These are phyloP conservation scores for Typhlichthys eigenmanni DNA, from an alignment of 2,797 vertebrate species.

Conservation along the genomic window DNA sequence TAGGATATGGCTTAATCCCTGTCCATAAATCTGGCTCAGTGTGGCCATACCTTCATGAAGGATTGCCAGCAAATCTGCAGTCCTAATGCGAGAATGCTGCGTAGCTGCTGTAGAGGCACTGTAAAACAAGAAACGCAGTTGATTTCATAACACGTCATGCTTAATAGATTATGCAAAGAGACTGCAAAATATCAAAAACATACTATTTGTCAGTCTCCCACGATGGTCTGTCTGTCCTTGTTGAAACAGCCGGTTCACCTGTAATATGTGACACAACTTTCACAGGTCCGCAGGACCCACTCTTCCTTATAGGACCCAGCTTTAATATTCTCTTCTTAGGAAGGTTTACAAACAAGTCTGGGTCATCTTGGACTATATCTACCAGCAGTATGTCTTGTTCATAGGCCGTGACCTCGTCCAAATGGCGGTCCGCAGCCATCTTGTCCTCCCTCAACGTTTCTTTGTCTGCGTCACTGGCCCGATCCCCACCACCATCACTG, in stretches of 20 bases:
- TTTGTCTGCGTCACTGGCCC: constrained; percentile 28
- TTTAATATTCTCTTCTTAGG: constrained; percentile 51
- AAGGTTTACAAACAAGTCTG: constrained; percentile 84
- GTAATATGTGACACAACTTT: not conserved
- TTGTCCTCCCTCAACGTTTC: constrained; percentile 1
- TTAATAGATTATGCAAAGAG: not conserved
- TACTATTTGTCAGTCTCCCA: constrained; percentile 38
- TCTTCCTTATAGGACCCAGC: constrained; percentile 39
- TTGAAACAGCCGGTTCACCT: not conserved
- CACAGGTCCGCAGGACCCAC: constrained; percentile 29
- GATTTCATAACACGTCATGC: not conserved
- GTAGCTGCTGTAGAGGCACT: constrained; percentile 37
- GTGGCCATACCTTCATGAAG: constrained; percentile 38
- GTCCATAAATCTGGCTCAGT: no score
- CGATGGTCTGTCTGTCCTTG: not conserved
- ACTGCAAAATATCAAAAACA: constrained; percentile 2
- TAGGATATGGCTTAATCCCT: no score
- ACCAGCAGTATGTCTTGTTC: constrained; percentile 90
- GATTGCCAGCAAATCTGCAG: not conserved
- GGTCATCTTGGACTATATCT: constrained; percentile 88
- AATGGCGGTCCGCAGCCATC: constrained; percentile 3
- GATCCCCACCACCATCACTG: constrained; percentile 10
- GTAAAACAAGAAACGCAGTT: constrained; percentile 32
- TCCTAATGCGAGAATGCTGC: not conserved
- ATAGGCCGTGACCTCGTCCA: constrained; percentile 85